Base-by-base conservation (phyloP, 2,797 vertebrate genomes). In the Gobionotothen gibberifrons region DNA sequence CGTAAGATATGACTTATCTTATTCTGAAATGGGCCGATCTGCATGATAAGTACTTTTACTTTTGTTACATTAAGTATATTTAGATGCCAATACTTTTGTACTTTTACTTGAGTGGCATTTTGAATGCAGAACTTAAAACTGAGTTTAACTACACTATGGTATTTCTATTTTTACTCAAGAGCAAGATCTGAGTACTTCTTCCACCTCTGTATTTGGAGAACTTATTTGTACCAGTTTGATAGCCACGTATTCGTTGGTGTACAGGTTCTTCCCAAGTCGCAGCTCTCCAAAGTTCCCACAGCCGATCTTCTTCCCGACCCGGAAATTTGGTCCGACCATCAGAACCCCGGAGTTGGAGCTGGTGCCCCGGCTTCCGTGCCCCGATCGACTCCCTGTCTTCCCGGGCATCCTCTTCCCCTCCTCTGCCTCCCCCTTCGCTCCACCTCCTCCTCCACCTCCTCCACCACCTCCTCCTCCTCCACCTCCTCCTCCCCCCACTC, bases 241-340 rank as follows among this genome's bases (percentile, higher is more conserved):
- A 66, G 97, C 97, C 91, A 98, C 97, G 10, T 98, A 98, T 94
- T 98, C 97, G 0, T 98, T 98, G 61, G 97, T 98, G 92, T 98
- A 98, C 74, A 99, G 95, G 91, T 98, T 98, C 94, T 98, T 99
- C 51, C 97, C 97, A 53, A 99, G 96, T 29, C 97, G 96, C 19
- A 99, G 96, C 89, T 99, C 97, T 76, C 97, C 97, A 14, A 99
- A 99, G 93, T 99, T 99, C 68, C 97, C 97, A n/a, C 97, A 98
- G 87, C 97, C 97, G 0, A 99, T 99, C 94, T 99, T 99, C 94
- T 99, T 99, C 39, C 97, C 97, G 0, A 99, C 97, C 0, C 97
- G 95, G 90, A 98, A 99, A 92, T 99, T 99, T 75, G 97, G 97
- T 75, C 97, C 97, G 19, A 99, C 97, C 97, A 99, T 99, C 84